phyloP scores from a whole-genome alignment of 2,113 vertebrate species.

The Tympanuchus pallidicinctus region DNA sequence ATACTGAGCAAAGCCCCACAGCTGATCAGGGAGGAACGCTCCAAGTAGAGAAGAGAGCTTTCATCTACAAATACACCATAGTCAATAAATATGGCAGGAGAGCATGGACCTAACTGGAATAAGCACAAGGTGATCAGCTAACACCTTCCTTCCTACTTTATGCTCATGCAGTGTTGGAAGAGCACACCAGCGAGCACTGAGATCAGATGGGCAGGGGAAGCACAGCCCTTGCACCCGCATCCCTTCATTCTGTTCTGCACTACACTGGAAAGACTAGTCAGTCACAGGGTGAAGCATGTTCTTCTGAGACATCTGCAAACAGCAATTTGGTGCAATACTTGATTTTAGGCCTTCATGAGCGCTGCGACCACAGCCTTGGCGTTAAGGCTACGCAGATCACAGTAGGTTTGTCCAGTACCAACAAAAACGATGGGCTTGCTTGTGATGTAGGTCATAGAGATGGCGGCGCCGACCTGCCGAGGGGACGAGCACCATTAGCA shows the following conservation, averaged over 20 bases:
- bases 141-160: background rate
- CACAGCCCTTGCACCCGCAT: accelerated
- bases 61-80: background rate
- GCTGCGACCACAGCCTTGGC: slow-evolving; percentile 95
- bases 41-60: background rate
- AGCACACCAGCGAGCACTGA: background rate
- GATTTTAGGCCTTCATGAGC: slow-evolving; percentile 94
- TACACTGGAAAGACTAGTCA: slow-evolving; percentile 55
- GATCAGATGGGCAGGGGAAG: too few relatives aligned
- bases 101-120: background rate
- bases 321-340: slow-evolving; percentile 57
- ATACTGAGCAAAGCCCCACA: background rate
- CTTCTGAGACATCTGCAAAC: slow-evolving; percentile 57
- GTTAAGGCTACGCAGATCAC: slow-evolving; percentile 96
- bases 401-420: slow-evolving; percentile 97
- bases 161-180: background rate
- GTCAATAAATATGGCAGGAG: background rate
- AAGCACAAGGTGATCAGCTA: background rate
- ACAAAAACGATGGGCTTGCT: slow-evolving; percentile 98
- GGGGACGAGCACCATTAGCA: background rate
- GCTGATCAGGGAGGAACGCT: background rate
- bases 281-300: slow-evolving; percentile 74
- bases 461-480: slow-evolving; percentile 92
- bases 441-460: slow-evolving; percentile 99
- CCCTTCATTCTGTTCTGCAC: slow-evolving; percentile 44